These are phyloP conservation scores for Pollenia labialis DNA, from an alignment of 2,888 invertebrate genomes.

Conservation along the genomic window DNA sequence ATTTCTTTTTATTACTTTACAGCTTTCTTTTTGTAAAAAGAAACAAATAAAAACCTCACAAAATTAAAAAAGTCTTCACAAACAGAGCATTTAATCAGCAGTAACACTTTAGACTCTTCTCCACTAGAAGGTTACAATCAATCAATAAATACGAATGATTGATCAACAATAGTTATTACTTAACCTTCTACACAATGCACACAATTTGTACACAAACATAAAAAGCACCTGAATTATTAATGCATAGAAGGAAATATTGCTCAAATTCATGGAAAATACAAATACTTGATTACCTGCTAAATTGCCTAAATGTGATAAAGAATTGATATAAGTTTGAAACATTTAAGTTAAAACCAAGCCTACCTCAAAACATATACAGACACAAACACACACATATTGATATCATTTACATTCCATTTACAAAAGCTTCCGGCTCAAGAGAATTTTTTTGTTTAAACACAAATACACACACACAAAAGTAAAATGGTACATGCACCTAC, in stretches of 20 bases:
- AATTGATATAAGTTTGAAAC: conserved; percentile 22
- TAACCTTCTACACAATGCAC: neutral
- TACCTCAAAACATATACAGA: conserved; percentile 40
- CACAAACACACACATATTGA: neutral
- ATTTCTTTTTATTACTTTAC: neutral
- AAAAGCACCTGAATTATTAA: neutral
- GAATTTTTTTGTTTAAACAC: neutral
- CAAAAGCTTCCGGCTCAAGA: neutral
- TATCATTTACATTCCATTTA: conserved; percentile 53
- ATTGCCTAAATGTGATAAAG: conserved; percentile 38
- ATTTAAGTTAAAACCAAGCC: conserved; percentile 12
- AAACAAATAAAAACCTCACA: neutral
- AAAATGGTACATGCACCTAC: conserved; percentile 83
- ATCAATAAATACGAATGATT: conserved; percentile 10
- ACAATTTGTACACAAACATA: neutral
- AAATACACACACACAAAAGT: conserved; percentile 2
- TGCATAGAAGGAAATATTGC: neutral
- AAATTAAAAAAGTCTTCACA: conserved; percentile 7
- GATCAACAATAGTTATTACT: conserved; percentile 10
- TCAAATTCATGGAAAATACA: neutral
- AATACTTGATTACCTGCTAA: neutral
- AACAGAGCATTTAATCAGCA: neutral
- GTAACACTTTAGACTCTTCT: neutral
- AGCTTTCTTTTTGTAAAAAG: neutral
- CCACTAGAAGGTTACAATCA: neutral